Conservation (phyloP, 2,113 vertebrate species). For the Poecile atricapillus region DNA sequence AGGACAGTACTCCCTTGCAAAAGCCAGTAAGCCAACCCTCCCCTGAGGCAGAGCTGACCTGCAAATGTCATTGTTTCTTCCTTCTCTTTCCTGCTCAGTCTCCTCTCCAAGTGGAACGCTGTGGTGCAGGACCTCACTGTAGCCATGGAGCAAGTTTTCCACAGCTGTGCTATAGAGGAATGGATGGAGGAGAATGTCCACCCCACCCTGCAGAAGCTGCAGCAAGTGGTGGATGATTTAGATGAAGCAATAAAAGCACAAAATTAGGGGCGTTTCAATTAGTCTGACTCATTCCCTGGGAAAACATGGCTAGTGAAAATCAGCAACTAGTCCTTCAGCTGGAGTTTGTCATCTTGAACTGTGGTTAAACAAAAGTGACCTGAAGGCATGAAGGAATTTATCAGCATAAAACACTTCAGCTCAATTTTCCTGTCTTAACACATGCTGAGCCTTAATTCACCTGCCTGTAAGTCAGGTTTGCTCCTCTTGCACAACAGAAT, state of each 20-base stretch:
- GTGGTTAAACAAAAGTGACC: background rate
- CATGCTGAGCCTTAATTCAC: background rate
- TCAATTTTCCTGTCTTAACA: background rate
- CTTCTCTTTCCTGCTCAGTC: constrained; percentile 63
- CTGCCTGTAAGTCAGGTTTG: background rate
- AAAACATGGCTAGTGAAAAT: background rate
- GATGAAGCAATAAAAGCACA: constrained; percentile 42
- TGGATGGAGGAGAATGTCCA: constrained; percentile 89
- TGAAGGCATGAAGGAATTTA: background rate
- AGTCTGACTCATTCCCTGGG: background rate
- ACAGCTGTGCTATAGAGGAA: constrained; percentile 78
- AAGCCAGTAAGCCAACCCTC: background rate
- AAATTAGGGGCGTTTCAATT: background rate
- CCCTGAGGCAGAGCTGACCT: background rate
- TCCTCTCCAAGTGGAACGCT: constrained; percentile 73
- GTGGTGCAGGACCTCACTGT: constrained; percentile 73
- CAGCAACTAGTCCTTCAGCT: background rate
- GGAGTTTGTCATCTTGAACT: background rate
- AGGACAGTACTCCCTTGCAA: background rate
- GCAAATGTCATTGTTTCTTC: background rate
- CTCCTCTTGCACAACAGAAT: background rate
- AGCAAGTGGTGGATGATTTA: constrained; percentile 78
- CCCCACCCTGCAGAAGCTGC: constrained; percentile 77
- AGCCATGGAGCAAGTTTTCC: constrained; percentile 82
- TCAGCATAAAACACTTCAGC: background rate